Conservation (phyloP, 2,888 invertebrate genomes). For the Baccha elongata region DNA sequence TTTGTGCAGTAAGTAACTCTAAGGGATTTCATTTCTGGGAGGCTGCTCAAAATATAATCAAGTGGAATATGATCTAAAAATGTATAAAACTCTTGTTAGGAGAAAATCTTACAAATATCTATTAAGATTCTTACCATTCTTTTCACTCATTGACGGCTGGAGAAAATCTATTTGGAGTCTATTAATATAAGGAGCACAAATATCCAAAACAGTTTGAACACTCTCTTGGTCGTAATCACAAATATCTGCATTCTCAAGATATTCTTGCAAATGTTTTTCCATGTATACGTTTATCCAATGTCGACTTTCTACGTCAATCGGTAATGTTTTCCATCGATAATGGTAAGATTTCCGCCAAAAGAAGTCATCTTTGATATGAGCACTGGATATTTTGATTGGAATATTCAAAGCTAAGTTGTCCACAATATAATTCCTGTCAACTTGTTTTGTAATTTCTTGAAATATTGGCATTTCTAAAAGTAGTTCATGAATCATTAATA, state of each 20-base stretch:
- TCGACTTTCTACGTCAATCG: slow-evolving; percentile 53
- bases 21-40: slow-evolving; percentile 80
- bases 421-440: slow-evolving; percentile 81
- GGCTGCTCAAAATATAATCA: slow-evolving; percentile 81
- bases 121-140: slow-evolving; percentile 50
- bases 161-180: slow-evolving; percentile 80
- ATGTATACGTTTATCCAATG: slow-evolving; percentile 82
- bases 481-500: too few species aligned
- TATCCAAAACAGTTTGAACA: slow-evolving; percentile 79
- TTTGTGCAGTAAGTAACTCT: slow-evolving; percentile 81
- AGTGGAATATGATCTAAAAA: slow-evolving; percentile 81
- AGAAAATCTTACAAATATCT: neutral
- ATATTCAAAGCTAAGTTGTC: slow-evolving; percentile 79
- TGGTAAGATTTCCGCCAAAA: slow-evolving; percentile 81
- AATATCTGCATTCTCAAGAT: slow-evolving; percentile 80
- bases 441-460: slow-evolving; percentile 77
- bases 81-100: neutral
- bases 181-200: slow-evolving; percentile 81
- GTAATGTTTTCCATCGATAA: slow-evolving; percentile 79
- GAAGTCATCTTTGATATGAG: slow-evolving; percentile 80
- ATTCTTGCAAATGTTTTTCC: slow-evolving; percentile 82
- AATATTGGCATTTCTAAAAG: slow-evolving; percentile 79
- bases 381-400: slow-evolving; percentile 79
- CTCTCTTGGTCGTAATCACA: slow-evolving; percentile 80
- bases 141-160: slow-evolving; percentile 78